Conservation (phyloP, 2,888 invertebrate species). For the Frankliniella intonsa region DNA sequence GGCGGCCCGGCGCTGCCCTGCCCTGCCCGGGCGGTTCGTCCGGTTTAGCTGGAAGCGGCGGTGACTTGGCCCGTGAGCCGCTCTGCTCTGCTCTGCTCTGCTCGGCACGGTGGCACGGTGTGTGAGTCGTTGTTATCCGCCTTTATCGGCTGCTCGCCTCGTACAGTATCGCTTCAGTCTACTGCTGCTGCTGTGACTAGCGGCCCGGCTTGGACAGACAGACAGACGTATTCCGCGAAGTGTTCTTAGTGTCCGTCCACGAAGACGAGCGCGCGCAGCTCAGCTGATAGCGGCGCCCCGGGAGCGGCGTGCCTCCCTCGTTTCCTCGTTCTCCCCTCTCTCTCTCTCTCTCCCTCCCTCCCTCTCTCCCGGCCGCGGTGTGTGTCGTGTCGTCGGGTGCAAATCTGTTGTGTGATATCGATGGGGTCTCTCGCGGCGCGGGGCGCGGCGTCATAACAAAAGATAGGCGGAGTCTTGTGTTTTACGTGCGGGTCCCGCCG, state of each 20-base stretch:
- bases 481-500: background rate
- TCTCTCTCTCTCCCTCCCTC: background rate
- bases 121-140: background rate
- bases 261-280: background rate
- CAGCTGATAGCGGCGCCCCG: background rate
- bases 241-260: too few species aligned
- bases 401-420: too few species aligned
- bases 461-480: too few species aligned
- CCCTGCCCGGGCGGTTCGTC: background rate
- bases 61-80: background rate
- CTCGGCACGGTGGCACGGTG: background rate
- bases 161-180: too few species aligned
- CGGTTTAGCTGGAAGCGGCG: slow-evolving; percentile 14
- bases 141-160: too few species aligned
- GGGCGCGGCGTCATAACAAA: too few species aligned
- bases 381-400: too few species aligned
- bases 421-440: too few species aligned
- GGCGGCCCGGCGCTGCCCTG: background rate
- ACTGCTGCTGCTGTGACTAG: too few species aligned
- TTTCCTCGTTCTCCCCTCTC: background rate
- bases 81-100: background rate
- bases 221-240: too few species aligned
- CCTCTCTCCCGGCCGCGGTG: background rate
- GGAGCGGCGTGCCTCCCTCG: background rate
- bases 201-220: too few species aligned